Evolutionary conservation across 1,140 invertebrate genomes (phyloP), one percentile per base, ranked within the genome.

Genomic region (Drosophila teissieri): DNA sequence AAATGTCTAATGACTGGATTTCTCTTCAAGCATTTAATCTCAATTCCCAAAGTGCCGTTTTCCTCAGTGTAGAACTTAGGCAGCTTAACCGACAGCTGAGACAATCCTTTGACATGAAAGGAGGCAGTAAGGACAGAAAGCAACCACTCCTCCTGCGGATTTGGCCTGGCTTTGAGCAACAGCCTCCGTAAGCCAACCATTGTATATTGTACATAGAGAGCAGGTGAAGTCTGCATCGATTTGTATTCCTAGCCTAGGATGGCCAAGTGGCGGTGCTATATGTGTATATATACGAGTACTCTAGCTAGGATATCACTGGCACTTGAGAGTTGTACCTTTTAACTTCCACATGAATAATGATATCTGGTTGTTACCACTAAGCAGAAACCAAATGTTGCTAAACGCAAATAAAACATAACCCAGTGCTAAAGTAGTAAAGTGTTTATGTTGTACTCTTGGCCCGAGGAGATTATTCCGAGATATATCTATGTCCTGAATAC

Each of bases 251-350:
- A 69, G 34, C 15, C 37, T 62, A 44, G 63, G 40, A 44, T 67
- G 15, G 76, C 80, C 77, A 84, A 68, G 61, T 31, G 48, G 63
- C 70, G 65, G 60, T 46, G 39, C 22, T 39, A 42, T 39, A 17
- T 60, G 31, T 69, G 15, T 60, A 84, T 39, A 80, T 15, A 79
- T 22, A 19, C 19, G 19, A 19, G 19, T 19, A 56, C 36, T 57
- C 42, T 64, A 64, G 63, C 53, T 70, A 60, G 62, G 51, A 56
- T 77, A 63, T 55, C 36, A 61, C 65, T 65, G 73, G 55, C 55
- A 63, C 58, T 77, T 78, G 77, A 89, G 84, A 89, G 84, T 89
- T 89, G 84, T 89, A 89, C 84, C 84, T 89, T 81, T 73, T 27
- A 44, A 65, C 45, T 62, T 70, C 73, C 52, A 51, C 40, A 65